Evolutionary conservation across 2,888 invertebrate species (phyloP).

Genomic region (Tenthredo mesomela): DNA sequence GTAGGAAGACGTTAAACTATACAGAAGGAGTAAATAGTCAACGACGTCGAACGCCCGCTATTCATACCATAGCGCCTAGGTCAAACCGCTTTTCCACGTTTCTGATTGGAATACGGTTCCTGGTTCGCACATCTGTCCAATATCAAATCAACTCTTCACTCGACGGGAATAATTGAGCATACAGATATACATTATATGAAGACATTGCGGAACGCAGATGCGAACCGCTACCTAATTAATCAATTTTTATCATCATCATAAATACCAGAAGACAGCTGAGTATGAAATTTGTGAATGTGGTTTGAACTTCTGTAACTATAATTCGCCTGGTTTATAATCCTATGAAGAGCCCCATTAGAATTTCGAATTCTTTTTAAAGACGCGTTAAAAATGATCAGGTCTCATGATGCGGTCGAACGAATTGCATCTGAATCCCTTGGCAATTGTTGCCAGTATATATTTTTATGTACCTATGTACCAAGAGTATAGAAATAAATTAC

Average conservation of each 20-base stretch:
- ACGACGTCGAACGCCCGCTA: constrained; percentile 34
- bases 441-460: not conserved
- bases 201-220: constrained; percentile 4
- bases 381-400: no score
- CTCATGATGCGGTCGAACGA: not conserved
- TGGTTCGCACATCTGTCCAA: constrained; percentile 10
- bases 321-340: not conserved
- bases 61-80: constrained; percentile 4
- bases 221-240: constrained; percentile 31
- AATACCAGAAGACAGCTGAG: not conserved
- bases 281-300: not conserved
- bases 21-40: constrained; percentile 40
- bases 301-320: not conserved
- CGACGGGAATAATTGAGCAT: not conserved
- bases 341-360: not conserved
- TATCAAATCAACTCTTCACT: constrained; percentile 19
- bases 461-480: not conserved
- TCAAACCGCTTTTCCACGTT: constrained; percentile 48
- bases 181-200: not conserved
- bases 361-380: not conserved
- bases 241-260: constrained; percentile 20
- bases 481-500: constrained; percentile 62
- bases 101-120: constrained; percentile 47
- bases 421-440: not conserved
- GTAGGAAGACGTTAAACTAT: not conserved